phyloP scores from a whole-genome alignment of 1,140 invertebrate species.

The Aphelenchoides fujianensis region DNA sequence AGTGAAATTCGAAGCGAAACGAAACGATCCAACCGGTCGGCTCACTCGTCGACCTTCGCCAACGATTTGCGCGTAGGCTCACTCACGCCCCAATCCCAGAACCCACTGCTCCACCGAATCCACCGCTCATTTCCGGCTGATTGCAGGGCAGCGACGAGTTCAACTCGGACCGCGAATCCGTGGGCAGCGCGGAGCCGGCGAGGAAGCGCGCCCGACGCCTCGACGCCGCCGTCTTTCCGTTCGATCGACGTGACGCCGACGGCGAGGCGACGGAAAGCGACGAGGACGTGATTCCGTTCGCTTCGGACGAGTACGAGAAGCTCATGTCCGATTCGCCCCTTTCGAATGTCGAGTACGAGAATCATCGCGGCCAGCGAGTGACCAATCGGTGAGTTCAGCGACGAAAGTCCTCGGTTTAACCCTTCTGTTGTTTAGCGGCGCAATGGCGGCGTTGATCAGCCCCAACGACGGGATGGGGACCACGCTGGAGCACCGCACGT shows the following conservation, averaged over 20 bases:
- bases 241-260: not conserved
- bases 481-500: not conserved
- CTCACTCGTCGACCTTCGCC: too few relatives aligned
- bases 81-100: too few relatives aligned
- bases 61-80: not conserved
- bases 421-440: not conserved
- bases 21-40: too few relatives aligned
- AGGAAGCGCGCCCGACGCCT: slow-evolving; percentile 13
- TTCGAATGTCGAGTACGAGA: slow-evolving; percentile 17
- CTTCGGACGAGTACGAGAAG: slow-evolving; percentile 15
- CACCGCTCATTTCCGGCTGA: not conserved
- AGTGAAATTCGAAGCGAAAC: too few relatives aligned
- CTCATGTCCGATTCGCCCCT: not conserved
- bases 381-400: not conserved
- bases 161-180: slow-evolving; percentile 13
- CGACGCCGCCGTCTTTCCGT: slow-evolving; percentile 3
- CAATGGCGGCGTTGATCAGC: slow-evolving; percentile 1
- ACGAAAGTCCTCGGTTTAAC: not conserved
- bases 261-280: not conserved
- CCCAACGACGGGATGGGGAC: not conserved
- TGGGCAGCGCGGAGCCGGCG: slow-evolving; percentile 6
- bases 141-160: slow-evolving; percentile 9
- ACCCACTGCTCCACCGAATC: not conserved
- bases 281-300: slow-evolving; percentile 18
- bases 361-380: slow-evolving; percentile 3